Base-by-base conservation (phyloP, 2,797 vertebrate species). In the Balearica regulorum region DNA sequence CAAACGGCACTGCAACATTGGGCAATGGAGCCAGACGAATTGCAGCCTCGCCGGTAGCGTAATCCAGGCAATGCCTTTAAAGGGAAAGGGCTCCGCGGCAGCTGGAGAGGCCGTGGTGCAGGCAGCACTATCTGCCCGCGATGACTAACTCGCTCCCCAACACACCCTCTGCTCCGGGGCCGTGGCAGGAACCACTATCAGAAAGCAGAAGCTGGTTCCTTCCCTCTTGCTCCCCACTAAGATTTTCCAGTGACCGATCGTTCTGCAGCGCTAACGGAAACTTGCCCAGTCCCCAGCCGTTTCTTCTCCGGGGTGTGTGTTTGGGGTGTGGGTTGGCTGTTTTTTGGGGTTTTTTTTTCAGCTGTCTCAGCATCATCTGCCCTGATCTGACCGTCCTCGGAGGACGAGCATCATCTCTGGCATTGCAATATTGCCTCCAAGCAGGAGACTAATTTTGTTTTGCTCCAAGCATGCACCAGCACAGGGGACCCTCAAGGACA, bases 131-230 rank as follows among this genome's bases (percentile, higher is more conserved):
- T 10, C 35, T 60, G 89, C 55, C 83, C 48, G 0, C 0, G 2
- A 9, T 35, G 92, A 93, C 84, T 89, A 57, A 68, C 77, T 68
- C 31, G 2, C 89, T 85, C 72, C 87, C 41, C 41, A 35, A 24
- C 92, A 64, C 82, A 26, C 88, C 60, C 93, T 65, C 53, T 9
- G 71, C 62, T 28, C 66, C 4, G 0, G 55, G 54, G 71, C 85
- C 3, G 3, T 4, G 39, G 25, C 83, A 86, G 88, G 73, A 95
- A 69, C 87, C 5, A 1, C 84, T 35, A 21, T 54, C 87, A 49
- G 90, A 91, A 96, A 97, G 95, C 94, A 95, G 96, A 96, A 96
- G 95, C 85, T 87, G 57, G 2, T 89, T 95, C 64, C 96, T 96
- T 97, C 94, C 94, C 80, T 76, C 62, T 93, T 33, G 18, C 72